These are phyloP conservation scores for Phyllotis vaccarum DNA, from an alignment of 2,797 vertebrate genomes.

Conservation along the genomic window DNA sequence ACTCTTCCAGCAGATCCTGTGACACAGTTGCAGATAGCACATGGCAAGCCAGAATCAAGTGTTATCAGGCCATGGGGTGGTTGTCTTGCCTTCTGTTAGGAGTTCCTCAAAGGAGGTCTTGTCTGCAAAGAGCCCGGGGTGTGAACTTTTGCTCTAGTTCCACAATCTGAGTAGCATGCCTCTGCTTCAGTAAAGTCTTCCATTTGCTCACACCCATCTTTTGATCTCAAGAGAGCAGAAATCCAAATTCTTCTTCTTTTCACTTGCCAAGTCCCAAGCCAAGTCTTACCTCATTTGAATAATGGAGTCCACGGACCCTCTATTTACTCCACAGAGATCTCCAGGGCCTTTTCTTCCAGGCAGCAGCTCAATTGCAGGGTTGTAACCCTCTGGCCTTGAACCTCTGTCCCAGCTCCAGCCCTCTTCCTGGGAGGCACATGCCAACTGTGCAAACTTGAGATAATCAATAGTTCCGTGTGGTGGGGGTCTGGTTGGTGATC, in stretches of 20 bases:
- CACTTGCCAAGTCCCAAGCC: conserved; percentile 53
- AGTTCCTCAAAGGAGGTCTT: background rate
- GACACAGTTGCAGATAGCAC: rapidly evolving
- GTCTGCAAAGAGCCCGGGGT: no score
- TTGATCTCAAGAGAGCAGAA: conserved; percentile 18
- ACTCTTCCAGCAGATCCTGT: rapidly evolving
- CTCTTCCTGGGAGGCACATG: background rate
- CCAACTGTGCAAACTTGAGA: background rate
- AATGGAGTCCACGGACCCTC: conserved; percentile 22
- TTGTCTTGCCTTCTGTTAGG: background rate
- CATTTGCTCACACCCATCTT: background rate
- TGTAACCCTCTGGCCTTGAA: background rate
- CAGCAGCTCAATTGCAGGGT: conserved; percentile 14
- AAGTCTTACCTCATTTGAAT: conserved; percentile 73
- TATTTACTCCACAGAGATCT: conserved; percentile 32
- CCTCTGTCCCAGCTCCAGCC: background rate
- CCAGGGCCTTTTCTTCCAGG: background rate
- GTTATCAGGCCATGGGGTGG: background rate
- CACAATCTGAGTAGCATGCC: no score
- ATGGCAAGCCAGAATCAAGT: no score
- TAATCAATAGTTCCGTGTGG: background rate
- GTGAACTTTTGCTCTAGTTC: background rate
- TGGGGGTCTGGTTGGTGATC: background rate
- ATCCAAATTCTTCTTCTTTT: background rate
- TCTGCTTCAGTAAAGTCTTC: background rate